These are phyloP conservation scores for Ptychadena robeensis DNA, from an alignment of 2,797 vertebrate genomes.

Conservation along the genomic window DNA sequence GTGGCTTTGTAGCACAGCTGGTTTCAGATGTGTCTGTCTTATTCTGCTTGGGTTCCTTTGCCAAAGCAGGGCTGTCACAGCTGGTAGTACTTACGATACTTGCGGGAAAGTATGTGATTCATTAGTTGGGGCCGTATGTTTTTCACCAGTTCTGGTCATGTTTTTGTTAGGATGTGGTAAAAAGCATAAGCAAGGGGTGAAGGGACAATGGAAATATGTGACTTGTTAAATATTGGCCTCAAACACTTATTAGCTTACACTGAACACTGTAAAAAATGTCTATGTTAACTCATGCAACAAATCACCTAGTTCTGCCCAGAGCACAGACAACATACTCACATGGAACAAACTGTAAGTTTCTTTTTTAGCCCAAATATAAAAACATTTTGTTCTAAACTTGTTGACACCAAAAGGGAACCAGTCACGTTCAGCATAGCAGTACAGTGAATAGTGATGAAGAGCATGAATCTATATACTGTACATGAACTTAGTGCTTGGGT, in stretches of 20 bases:
- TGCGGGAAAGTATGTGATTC: constrained; percentile 97
- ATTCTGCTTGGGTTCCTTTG: constrained; percentile 80
- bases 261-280: constrained; percentile 68
- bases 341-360: constrained; percentile 63
- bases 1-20: constrained; percentile 90
- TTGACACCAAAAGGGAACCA: background rate
- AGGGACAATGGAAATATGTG: constrained; percentile 84
- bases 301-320: constrained; percentile 81
- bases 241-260: constrained; percentile 80
- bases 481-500: background rate
- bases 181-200: constrained; percentile 95
- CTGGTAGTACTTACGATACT: constrained; percentile 98
- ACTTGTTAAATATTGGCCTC: constrained; percentile 89
- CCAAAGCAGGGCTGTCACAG: constrained; percentile 92
- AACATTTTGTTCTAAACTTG: constrained; percentile 47
- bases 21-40: constrained; percentile 91
- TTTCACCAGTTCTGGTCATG: constrained; percentile 95
- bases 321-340: constrained; percentile 69
- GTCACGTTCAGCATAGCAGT: background rate
- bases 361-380: constrained; percentile 64
- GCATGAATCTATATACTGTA: background rate
- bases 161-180: constrained; percentile 99
- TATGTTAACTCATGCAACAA: constrained; percentile 81
- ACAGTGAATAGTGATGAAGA: background rate
- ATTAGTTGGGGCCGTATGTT: constrained; percentile 96